These are phyloP conservation scores for Lepilemur ruficaudatus DNA, from an alignment of 2,797 vertebrate species.

Conservation along the genomic window DNA sequence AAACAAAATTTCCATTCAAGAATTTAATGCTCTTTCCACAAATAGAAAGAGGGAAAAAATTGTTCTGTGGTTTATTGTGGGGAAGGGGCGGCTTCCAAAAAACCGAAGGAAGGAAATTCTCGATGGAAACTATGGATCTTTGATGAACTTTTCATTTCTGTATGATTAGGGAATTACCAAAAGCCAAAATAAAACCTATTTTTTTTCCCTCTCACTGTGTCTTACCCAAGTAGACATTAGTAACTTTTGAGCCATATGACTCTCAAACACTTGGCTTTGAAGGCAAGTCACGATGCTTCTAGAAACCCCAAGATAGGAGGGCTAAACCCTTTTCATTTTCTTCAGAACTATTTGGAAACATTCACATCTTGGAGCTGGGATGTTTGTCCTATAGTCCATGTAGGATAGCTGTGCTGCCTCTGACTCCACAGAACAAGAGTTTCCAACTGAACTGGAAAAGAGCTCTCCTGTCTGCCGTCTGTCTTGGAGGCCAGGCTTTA, in stretches of 20 bases:
- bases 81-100: not conserved
- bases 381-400: not conserved
- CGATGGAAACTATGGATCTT: slow-evolving; percentile 34
- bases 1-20: slow-evolving; percentile 11
- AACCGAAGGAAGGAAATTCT: slow-evolving; percentile 26
- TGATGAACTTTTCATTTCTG: slow-evolving; percentile 44
- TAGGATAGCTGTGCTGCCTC: not conserved
- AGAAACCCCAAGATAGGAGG: slow-evolving; percentile 19
- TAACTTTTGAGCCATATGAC: not conserved
- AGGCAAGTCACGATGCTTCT: not conserved
- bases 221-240: not conserved
- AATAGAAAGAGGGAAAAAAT: not conserved
- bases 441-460: slow-evolving; percentile 29
- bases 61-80: slow-evolving; percentile 39
- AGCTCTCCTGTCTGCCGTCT: not conserved
- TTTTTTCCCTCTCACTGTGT: not conserved
- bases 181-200: not conserved
- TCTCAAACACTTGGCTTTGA: slow-evolving; percentile 47
- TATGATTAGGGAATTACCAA: slow-evolving; percentile 27
- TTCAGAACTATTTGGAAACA: not conserved
- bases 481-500: slow-evolving; percentile 64
- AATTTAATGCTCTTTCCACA: slow-evolving; percentile 29
- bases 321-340: not conserved
- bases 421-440: slow-evolving; percentile 15
- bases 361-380: not conserved